Evolutionary conservation across 2,888 invertebrate species (phyloP), one percentile per base, ranked within the genome.

Genomic region (Macrophya alboannulata): DNA sequence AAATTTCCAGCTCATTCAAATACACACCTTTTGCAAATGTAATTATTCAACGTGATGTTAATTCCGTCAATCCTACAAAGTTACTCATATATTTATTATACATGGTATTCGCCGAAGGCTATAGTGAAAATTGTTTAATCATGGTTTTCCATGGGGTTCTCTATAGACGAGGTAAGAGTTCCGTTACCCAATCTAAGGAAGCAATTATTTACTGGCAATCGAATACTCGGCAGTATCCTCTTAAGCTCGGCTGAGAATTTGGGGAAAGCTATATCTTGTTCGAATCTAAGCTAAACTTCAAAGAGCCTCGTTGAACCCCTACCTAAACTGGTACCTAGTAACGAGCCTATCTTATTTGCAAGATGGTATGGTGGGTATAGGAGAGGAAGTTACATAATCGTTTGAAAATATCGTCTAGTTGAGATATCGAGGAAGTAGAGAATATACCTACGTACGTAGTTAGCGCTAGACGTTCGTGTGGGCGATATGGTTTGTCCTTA

Each of bases 221-320:
- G 71, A 68, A 83, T 83, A 83, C 68, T 31, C 45, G 9, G 17
- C 12, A 55, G 31, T 21, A 83, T 71, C 83, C 68, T 68, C 48
- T 83, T 31, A 48, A 83, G 68, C 48, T 71, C 37, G 48, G 31
- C 48, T 51, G 45, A 48, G 68, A 83, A 83, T 83, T 83, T n/a
- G 25, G 68, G 37, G 40, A 68, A 79, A 40, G 43, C 15, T 71
- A 83, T 83, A 83, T 83, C 48, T 59, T 51, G 83, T 31, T 45
- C 65, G 48, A 83, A 68, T 83, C 83, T 71, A 21, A 83, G 71
- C 68, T 37, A 15, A 68, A 83, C 83, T 83, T 83, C 83, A 83
- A 83, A 83, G 83, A 83, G 83, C 68, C 71, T 83, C 37, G 10
- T 51, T 40, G 31, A n/a, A 68, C 31, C 83, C 51, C 48, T 68